Evolutionary conservation across 2,113 vertebrate genomes (phyloP), one percentile per base, ranked within the genome.

Genomic region (Stigmatopora argus): DNA sequence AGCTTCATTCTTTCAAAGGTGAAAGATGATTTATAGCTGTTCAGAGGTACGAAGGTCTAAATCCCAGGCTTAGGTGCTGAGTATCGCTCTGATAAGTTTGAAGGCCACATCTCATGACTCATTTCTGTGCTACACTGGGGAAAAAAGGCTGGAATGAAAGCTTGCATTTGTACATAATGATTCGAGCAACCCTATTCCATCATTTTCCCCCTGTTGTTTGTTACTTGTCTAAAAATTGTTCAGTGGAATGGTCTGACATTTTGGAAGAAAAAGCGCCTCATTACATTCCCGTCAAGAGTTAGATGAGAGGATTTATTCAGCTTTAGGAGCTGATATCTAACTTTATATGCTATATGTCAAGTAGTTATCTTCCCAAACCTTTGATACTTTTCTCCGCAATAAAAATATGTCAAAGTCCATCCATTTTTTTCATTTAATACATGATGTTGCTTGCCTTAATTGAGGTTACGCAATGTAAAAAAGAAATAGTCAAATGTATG

Each of bases 171-270:
- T 48, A 48, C 61, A 47, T 63, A 34, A 49, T 63, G 45, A 31
- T 31, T 63, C 61, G 14, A 45, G 19, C 41, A 21, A 13, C 17
- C 23, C 45, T 23, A 13, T 63, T 48, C 48, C 26, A 47, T 63
- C 61, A 48, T 34, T 59, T 60, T 13, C 17, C 19, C 58, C 12
- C 8, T 49, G 47, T 65, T 57, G 62, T 47, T 61, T 71, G 55
- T 60, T 57, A 58, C 35, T 61, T 71, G 2, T 57, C 45, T 62
- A 10, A 44, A 17, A 17, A 51, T 23, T 51, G 49, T 58, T 47
- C 48, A 19, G 48, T 62, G 15, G 13, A 21, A 44, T 44, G 44
- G 12, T 38, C 18, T 48, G 35, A 67, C 23, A 38, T 58, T 70
- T 63, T 52, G 23, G 18, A 41, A 61, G 21, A 38, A 53, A 71